Evolutionary conservation across 2,797 vertebrate genomes (phyloP).

Genomic region (Passerculus sandwichensis): DNA sequence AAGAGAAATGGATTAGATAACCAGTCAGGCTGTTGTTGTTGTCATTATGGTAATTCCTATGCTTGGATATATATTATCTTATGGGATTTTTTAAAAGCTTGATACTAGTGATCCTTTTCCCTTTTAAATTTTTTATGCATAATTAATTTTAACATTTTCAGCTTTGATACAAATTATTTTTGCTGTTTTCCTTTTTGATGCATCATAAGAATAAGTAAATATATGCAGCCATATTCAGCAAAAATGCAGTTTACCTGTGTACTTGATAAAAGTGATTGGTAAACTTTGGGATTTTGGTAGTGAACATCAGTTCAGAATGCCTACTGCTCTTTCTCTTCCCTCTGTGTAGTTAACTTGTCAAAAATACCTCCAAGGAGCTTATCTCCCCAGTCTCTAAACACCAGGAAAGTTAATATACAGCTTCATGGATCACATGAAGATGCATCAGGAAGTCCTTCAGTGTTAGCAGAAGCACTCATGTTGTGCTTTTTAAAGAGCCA

Average conservation of each 20-base stretch:
- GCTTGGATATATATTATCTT: constrained; percentile 36
- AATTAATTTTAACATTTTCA: constrained; percentile 58
- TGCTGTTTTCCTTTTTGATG: constrained; percentile 7
- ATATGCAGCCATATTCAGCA: constrained; percentile 3
- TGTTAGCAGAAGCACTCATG: neutral
- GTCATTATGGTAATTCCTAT: constrained; percentile 35
- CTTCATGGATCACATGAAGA: neutral
- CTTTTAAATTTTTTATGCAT: constrained; percentile 24
- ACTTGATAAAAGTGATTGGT: neutral
- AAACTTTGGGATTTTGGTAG: neutral
- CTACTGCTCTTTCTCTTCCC: neutral
- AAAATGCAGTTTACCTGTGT: neutral
- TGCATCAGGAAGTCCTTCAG: neutral
- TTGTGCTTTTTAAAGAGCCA: neutral
- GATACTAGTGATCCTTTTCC: constrained; percentile 40
- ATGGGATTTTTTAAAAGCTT: neutral
- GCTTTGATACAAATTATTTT: constrained; percentile 46
- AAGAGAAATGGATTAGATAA: neutral
- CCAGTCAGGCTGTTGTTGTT: constrained; percentile 1
- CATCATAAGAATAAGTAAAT: constrained; percentile 9
- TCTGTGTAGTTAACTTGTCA: neutral
- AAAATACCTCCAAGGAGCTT: neutral
- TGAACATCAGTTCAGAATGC: neutral
- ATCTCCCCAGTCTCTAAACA: neutral
- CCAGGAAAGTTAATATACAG: neutral